Evolutionary conservation across 2,888 invertebrate species (phyloP).

Genomic region (Pediacus dermestoides): DNA sequence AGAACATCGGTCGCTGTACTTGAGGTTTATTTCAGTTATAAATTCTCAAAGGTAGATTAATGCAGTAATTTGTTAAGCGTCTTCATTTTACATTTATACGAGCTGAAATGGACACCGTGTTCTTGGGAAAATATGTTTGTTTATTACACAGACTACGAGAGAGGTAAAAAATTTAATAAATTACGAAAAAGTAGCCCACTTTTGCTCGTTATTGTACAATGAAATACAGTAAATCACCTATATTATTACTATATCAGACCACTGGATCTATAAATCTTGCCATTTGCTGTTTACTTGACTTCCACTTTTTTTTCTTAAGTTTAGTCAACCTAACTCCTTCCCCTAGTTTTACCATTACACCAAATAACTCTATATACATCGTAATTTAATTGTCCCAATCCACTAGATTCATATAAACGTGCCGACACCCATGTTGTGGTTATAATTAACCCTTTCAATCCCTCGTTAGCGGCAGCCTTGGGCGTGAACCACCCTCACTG

Average conservation of each 20-base stretch:
- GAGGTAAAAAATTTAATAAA: conserved; percentile 13
- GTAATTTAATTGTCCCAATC: no score
- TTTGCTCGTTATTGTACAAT: conserved; percentile 12
- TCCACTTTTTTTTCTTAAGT: no score
- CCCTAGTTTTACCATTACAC: conserved; percentile 14
- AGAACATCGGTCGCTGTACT: conserved; percentile 26
- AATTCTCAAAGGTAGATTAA: conserved; percentile 33
- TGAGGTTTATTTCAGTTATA: conserved; percentile 32
- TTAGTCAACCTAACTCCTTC: no score
- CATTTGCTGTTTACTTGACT: no score
- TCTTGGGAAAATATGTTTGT: conserved; percentile 10
- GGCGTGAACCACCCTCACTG: conserved; percentile 42
- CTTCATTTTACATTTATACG: conserved; percentile 16
- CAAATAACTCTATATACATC: conserved; percentile 17
- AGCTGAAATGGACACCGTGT: conserved; percentile 11
- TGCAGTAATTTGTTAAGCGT: conserved; percentile 33
- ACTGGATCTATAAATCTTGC: no score
- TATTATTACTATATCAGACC: no score
- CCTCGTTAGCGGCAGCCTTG: conserved; percentile 41
- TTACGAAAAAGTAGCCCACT: conserved; percentile 15
- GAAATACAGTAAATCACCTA: conserved; percentile 11
- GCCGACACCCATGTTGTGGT: conserved; percentile 29
- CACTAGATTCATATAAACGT: conserved; percentile 17
- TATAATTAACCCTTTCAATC: conserved; percentile 42
- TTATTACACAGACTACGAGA: conserved; percentile 13